Evolutionary conservation across 2,797 vertebrate genomes (phyloP).

Genomic region (Thamnophis elegans): DNA sequence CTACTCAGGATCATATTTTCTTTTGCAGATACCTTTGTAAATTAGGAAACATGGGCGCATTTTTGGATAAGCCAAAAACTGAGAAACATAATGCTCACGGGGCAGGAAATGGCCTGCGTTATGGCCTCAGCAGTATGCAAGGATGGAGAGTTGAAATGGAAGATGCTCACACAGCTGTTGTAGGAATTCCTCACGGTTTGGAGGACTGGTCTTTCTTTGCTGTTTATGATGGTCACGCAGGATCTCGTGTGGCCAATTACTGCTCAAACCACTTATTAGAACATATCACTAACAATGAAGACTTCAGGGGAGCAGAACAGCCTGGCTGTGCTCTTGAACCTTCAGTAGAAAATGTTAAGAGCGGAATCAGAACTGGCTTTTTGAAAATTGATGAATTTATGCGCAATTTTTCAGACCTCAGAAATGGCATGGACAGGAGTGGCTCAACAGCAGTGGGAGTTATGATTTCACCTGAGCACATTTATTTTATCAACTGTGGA

Average conservation of each 20-base stretch:
- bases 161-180: constrained; percentile 94
- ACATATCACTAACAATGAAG: constrained; percentile 90
- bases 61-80: constrained; percentile 99
- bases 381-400: constrained; percentile 97
- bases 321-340: constrained; percentile 74
- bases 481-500: constrained; percentile 98
- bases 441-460: constrained; percentile 97
- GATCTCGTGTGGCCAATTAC: constrained; percentile 96
- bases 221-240: constrained; percentile 96
- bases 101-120: constrained; percentile 90
- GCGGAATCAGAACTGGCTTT: constrained; percentile 93
- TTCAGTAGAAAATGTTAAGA: constrained; percentile 89
- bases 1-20: constrained; percentile 21
- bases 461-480: constrained; percentile 88
- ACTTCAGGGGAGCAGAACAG: constrained; percentile 84
- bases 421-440: constrained; percentile 98
- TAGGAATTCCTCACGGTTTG: constrained; percentile 92
- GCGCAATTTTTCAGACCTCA: constrained; percentile 97
- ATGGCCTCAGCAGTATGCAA: constrained; percentile 98
- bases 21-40: constrained; percentile 68
- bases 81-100: constrained; percentile 95
- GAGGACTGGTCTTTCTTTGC: constrained; percentile 97
- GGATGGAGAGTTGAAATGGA: constrained; percentile 99
- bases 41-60: constrained; percentile 92
- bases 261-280: constrained; percentile 95